Percentiles rank a stretch among this genome's conserved stretches.
These are phyloP conservation scores for Prolemur simus DNA, from an alignment of 2,113 vertebrate genomes.

Conservation along the genomic window DNA sequence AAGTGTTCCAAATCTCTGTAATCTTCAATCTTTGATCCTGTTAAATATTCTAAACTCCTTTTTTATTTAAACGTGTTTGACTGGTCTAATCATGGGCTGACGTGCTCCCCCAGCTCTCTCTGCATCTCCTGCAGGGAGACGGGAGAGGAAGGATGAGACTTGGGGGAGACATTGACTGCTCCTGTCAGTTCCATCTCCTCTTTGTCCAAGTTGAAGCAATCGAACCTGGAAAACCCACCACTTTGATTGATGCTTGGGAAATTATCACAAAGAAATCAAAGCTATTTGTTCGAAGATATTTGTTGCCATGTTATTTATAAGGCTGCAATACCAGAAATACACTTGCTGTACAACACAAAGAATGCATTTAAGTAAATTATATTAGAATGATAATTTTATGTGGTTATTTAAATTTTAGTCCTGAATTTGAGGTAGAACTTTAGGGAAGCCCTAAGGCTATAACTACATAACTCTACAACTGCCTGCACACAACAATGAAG, in stretches of 20 bases:
- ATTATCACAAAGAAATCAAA: neutral
- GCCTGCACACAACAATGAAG: rapidly evolving
- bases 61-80: constrained; percentile 84
- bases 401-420: neutral
- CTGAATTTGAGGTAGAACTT: neutral
- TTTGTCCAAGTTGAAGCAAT: neutral
- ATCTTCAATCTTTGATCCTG: constrained; percentile 82
- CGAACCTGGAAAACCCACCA: neutral
- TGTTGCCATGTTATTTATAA: neutral
- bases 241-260: neutral
- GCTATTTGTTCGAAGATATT: constrained; percentile 9
- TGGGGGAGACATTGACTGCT: neutral
- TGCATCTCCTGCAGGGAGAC: neutral
- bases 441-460: neutral
- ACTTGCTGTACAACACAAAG: neutral
- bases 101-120: neutral
- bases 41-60: constrained; percentile 83
- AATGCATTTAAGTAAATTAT: neutral
- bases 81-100: constrained; percentile 72
- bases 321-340: neutral
- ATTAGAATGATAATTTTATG: neutral
- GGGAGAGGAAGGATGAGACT: neutral
- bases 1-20: constrained; percentile 78
- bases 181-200: neutral
- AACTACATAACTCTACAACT: neutral